Conservation (phyloP, 2,888 invertebrate species). For the Tanytarsus gracilentus region DNA sequence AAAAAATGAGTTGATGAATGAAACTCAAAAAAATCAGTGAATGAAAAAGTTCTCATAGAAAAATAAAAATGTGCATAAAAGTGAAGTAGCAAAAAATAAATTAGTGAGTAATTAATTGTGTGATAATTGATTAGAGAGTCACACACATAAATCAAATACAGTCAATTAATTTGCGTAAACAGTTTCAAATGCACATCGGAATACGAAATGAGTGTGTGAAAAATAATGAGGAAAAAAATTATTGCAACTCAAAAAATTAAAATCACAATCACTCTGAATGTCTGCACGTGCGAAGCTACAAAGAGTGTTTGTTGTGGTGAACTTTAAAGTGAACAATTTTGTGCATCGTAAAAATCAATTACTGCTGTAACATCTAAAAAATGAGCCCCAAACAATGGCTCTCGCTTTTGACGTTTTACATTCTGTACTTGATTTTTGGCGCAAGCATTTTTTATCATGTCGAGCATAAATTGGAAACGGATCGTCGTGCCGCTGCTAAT, state of each 20-base stretch:
- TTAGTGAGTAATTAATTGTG: conserved; percentile 2
- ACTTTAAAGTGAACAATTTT: not conserved
- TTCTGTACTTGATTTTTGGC: conserved; percentile 68
- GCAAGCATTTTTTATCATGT: conserved; percentile 79
- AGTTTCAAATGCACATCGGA: not conserved
- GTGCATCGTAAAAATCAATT: not conserved
- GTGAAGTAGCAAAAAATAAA: conserved; percentile 7
- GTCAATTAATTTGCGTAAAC: conserved; percentile 2
- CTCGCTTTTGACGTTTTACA: conserved; percentile 62
- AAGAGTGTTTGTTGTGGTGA: too few species aligned
- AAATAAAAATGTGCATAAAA: too few species aligned
- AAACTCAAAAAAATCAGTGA: too few species aligned
- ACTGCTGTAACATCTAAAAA: conserved; percentile 31
- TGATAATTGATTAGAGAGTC: conserved; percentile 9
- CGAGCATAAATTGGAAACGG: conserved; percentile 62
- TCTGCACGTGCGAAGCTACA: too few species aligned
- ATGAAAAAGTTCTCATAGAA: too few species aligned
- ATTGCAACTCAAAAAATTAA: not conserved
- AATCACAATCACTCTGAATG: not conserved
- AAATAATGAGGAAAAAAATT: not conserved
- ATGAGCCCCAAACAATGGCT: conserved; percentile 77
- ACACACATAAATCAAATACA: not conserved
- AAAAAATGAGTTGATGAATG: too few species aligned
- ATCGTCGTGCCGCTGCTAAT: conserved; percentile 50
- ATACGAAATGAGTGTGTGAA: not conserved